Evolutionary conservation across 2,113 vertebrate genomes (phyloP), one percentile per base, ranked within the genome.

Genomic region (Hylia prasina): DNA sequence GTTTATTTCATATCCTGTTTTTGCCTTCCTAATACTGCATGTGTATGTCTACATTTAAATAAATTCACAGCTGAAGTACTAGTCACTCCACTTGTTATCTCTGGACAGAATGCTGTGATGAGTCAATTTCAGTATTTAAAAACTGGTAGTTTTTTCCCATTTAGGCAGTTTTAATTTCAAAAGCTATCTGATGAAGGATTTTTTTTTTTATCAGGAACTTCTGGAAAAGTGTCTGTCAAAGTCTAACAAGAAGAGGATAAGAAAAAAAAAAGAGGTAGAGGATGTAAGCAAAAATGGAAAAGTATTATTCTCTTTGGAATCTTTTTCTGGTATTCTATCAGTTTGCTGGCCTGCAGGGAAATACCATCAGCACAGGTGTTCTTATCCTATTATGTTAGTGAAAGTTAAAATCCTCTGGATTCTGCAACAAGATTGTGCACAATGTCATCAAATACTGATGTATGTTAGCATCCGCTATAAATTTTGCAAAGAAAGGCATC

Each of bases 1-100:
- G 98, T 98, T 98, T 98, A 98, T 98, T 98, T 98, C 97, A 98
- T 98, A 96, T 93, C 92, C 95, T 98, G 95, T 97, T 98, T 98
- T 97, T 96, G 92, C 97, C 95, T 96, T 95, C 79, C 93, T 97
- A 94, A 96, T 96, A 96, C 90, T 96, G 94, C 78, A 69, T 94
- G 97, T 96, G 97, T 97, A 97, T 97, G 95, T 97, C 96, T 96
- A 85, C 83, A 98, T 98, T 98, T 98, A 97, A 98, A 98, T 98
- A 92, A 94, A 98, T 97, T 97, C 97, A 89, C 89, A 96, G 96
- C 85, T 90, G 95, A 97, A 96, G 76, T 94, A 97, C 94, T 96
- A 39, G 54, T 91, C 94, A 87, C 82, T 95, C 90, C 80, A 95
- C 89, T 97, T 95, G 90, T 97, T 97, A 96, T 96, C 93, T 97